A percentile compares a stretch with the other conserved stretches of the same genome.
Evolutionary conservation across 2,888 invertebrate genomes (phyloP).

Genomic region (Hypomecis atomaria): DNA sequence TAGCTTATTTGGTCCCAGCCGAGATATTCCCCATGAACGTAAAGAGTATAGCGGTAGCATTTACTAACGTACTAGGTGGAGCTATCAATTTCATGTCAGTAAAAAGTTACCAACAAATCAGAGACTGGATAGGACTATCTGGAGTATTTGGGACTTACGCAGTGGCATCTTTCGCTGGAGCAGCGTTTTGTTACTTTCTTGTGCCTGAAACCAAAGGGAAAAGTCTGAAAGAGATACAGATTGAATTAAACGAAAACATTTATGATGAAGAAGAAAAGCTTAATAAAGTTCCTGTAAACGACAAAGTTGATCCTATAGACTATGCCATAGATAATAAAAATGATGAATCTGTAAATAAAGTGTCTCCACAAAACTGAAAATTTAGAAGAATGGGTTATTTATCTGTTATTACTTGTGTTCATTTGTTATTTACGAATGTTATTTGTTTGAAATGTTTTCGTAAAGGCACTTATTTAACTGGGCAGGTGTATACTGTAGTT

Average conservation of each 20-base stretch:
- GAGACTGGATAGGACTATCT: constrained; percentile 72
- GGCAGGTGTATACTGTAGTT: too few relatives aligned
- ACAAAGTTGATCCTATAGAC: too few relatives aligned
- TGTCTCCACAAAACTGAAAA: too few relatives aligned
- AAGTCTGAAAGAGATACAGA: constrained; percentile 82
- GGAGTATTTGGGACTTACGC: constrained; percentile 79
- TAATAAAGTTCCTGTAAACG: too few relatives aligned
- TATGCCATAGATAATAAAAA: too few relatives aligned
- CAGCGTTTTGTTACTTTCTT: constrained; percentile 67
- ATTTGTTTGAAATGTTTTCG: too few relatives aligned
- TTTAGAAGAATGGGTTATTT: too few relatives aligned
- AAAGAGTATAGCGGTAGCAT: constrained; percentile 79
- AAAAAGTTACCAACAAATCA: constrained; percentile 77
- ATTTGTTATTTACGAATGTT: too few relatives aligned
- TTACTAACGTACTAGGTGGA: constrained; percentile 71
- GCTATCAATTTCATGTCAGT: constrained; percentile 75
- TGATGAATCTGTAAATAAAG: too few relatives aligned
- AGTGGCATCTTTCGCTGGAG: constrained; percentile 67
- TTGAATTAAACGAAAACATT: constrained; percentile 68
- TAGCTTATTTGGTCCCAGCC: constrained; percentile 77
- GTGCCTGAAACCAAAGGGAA: constrained; percentile 85
- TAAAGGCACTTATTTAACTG: too few relatives aligned
- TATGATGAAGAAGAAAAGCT: constrained; percentile 50
- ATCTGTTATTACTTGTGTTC: too few relatives aligned
- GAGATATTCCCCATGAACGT: constrained; percentile 85